A percentile compares a stretch with the other conserved stretches of the same genome.
Evolutionary conservation across 1,140 invertebrate genomes (phyloP).

Genomic region (Grapholita molesta): DNA sequence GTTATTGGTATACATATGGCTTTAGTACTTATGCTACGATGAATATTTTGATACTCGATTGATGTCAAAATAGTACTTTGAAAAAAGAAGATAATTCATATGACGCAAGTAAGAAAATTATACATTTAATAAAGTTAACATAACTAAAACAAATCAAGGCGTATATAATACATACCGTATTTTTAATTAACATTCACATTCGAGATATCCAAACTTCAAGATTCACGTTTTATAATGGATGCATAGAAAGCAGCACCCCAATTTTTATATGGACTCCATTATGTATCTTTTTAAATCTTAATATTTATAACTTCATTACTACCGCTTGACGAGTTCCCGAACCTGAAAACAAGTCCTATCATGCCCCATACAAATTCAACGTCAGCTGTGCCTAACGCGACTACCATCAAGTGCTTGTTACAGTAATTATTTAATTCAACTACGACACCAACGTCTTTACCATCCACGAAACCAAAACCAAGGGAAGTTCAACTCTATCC

Average conservation of each 20-base stretch:
- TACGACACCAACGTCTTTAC: constrained; percentile 37
- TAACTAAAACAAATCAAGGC: too few relatives aligned
- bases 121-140: too few relatives aligned
- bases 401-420: constrained; percentile 42
- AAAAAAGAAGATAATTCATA: too few relatives aligned
- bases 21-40: background rate
- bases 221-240: background rate
- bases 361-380: constrained; percentile 15
- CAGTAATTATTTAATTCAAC: constrained; percentile 60
- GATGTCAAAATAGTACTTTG: too few relatives aligned
- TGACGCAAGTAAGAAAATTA: too few relatives aligned
- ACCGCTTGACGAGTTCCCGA: background rate
- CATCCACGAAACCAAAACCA: constrained; percentile 17
- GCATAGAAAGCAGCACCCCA: background rate
- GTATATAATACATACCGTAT: too few relatives aligned
- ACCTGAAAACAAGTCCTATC: background rate
- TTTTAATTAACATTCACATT: too few relatives aligned
- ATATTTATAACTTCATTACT: background rate
- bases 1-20: background rate
- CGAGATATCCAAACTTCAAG: too few relatives aligned
- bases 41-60: background rate
- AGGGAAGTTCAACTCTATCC: constrained; percentile 30
- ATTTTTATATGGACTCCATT: background rate
- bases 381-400: constrained; percentile 17
- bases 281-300: background rate